Percentiles rank a stretch among this genome's conserved stretches.
These are phyloP conservation scores for Chanos chanos DNA, from an alignment of 2,797 vertebrate species.

Conservation along the genomic window DNA sequence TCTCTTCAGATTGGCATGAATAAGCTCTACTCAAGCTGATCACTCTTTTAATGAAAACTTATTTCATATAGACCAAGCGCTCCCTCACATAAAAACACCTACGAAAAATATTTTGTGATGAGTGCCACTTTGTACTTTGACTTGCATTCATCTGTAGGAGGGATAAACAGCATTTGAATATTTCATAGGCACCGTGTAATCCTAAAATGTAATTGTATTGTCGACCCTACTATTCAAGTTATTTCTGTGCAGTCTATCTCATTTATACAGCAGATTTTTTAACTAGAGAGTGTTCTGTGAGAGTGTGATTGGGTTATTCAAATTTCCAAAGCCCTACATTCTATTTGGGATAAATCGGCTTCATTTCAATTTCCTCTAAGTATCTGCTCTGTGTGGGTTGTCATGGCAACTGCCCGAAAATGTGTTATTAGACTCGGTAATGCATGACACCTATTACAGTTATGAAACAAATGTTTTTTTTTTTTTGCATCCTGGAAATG, in stretches of 20 bases:
- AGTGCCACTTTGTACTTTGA: too few relatives aligned
- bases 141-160: too few relatives aligned
- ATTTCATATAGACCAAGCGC: neutral
- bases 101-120: too few relatives aligned
- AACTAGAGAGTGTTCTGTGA: neutral
- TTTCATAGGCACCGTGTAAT: too few relatives aligned
- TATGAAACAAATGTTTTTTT: constrained; percentile 18
- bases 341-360: constrained; percentile 37
- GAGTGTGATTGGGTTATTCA: constrained; percentile 1
- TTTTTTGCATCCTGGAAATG: constrained; percentile 11
- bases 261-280: neutral
- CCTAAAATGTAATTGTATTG: too few relatives aligned
- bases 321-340: constrained; percentile 1
- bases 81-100: too few relatives aligned
- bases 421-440: constrained; percentile 16
- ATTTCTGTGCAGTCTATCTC: constrained; percentile 2
- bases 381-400: constrained; percentile 34
- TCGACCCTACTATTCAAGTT: neutral
- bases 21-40: constrained; percentile 2
- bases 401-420: constrained; percentile 46
- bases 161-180: too few relatives aligned
- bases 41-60: constrained; percentile 9
- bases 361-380: constrained; percentile 38
- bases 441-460: constrained; percentile 18
- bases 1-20: too few relatives aligned